phyloP scores from a whole-genome alignment of 2,888 invertebrate species.

The Drosophila suboccidentalis region DNA sequence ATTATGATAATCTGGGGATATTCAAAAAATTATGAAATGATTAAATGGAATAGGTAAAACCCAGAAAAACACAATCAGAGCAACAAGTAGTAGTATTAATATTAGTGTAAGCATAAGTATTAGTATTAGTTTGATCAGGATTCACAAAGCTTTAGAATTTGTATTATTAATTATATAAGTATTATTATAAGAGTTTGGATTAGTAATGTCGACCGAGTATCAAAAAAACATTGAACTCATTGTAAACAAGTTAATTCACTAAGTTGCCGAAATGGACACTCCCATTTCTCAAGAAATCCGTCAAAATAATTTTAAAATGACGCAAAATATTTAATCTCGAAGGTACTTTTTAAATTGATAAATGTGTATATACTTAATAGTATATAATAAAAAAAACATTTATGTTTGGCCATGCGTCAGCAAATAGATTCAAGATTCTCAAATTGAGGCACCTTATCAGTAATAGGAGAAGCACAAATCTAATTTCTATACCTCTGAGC shows the following conservation, averaged over 20 bases:
- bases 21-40: too few relatives aligned
- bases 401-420: conserved; percentile 31
- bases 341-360: conserved; percentile 4
- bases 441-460: conserved; percentile 25
- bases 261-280: background rate
- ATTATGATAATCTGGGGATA: too few relatives aligned
- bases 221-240: conserved; percentile 3
- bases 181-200: too few relatives aligned
- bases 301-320: conserved; percentile 8
- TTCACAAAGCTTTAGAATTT: too few relatives aligned
- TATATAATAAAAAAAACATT: conserved; percentile 4
- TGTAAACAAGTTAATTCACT: conserved; percentile 6
- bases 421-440: conserved; percentile 5
- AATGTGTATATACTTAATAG: background rate
- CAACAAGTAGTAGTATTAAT: too few relatives aligned
- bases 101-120: too few relatives aligned
- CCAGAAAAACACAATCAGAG: too few relatives aligned
- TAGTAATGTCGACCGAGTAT: too few relatives aligned
- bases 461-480: conserved; percentile 2
- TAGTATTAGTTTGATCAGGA: too few relatives aligned
- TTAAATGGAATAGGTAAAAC: too few relatives aligned
- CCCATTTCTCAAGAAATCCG: background rate
- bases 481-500: background rate
- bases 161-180: too few relatives aligned
- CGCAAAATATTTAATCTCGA: conserved; percentile 20